Base-by-base conservation (phyloP, 2,888 invertebrate genomes). In the Agrochola circellaris region DNA sequence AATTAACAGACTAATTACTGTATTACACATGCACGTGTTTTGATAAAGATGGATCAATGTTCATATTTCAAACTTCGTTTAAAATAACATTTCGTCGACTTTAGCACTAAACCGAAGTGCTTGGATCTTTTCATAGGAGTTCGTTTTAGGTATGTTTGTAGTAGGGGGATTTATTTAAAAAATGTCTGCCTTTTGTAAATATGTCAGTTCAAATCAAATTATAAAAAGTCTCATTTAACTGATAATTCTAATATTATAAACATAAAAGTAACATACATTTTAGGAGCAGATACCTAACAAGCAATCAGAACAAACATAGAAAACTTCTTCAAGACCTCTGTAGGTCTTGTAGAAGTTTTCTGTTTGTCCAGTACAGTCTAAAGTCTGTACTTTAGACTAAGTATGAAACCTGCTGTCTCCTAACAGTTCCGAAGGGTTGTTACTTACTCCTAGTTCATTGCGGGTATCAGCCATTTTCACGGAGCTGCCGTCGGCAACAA, bases 401-500 rank as follows among this genome's bases (percentile, higher is more conserved):
- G 9, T 68, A 30, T 74, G 42, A 74, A 64, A 79, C 34, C 13
- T 30, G 20, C 23, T 42, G 38, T 30, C 7, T 48, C 13, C 17
- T 42, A 38, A 68, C 66, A 64, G 20, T 70, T 70, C 30, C 15
- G 2, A 8, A 48, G n/a, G 64, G 15, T 60, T 23, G 48, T 38
- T 38, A 66, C 73, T 38, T 74, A 68, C 51, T 64, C 7, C 20
- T 77, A 73, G 78, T 84, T 73, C 51, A 84, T 71, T 68, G 71
- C 67, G 62, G 68, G 17, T 23, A n/a, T 56, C 64, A 58, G 34
- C 72, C 56, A 66, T 75, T 75, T 70, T 74, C 71, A 65, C 65
- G 64, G 74, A 78, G 61, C 69, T 78, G 38, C 61, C 68, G 70
- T 66, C 74, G 74, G 69, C 51, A 60, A 75, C 34, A 87, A 87